phyloP scores from a whole-genome alignment of 2,888 invertebrate species.

The Yponomeuta evonymella region DNA sequence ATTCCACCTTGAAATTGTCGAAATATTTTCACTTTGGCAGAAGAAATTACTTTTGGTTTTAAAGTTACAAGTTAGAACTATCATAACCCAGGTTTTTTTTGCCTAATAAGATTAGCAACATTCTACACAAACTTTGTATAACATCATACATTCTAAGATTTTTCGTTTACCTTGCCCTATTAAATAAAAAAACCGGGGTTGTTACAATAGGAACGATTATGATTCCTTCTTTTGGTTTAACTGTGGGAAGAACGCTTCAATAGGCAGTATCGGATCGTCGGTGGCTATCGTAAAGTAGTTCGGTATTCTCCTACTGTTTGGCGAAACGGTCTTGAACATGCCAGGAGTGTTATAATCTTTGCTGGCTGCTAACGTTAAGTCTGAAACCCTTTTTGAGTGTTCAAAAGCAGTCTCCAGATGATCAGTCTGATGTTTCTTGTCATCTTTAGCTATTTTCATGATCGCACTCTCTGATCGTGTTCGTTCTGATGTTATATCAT shows the following conservation, averaged over 20 bases:
- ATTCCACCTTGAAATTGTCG: background rate
- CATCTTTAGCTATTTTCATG: constrained; percentile 71
- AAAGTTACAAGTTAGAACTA: constrained; percentile 24
- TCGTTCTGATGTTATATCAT: constrained; percentile 60
- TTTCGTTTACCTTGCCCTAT: background rate
- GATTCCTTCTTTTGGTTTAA: constrained; percentile 78
- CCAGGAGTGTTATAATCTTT: constrained; percentile 83
- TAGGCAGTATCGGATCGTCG: constrained; percentile 86
- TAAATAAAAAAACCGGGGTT: constrained; percentile 20
- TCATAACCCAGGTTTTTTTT: background rate
- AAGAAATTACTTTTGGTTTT: constrained; percentile 58
- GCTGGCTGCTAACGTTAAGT: constrained; percentile 83
- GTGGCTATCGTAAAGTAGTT: constrained; percentile 85
- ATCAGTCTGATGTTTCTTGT: constrained; percentile 65
- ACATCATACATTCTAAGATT: background rate
- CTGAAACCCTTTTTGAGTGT: constrained; percentile 82
- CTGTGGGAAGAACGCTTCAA: constrained; percentile 88
- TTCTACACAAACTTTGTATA: background rate
- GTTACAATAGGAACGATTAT: constrained; percentile 42
- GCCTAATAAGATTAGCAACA: background rate
- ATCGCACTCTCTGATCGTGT: constrained; percentile 71
- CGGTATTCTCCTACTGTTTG: constrained; percentile 78
- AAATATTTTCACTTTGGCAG: constrained; percentile 53
- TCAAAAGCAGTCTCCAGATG: constrained; percentile 62
- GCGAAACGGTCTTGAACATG: constrained; percentile 81